Conservation (phyloP, 2,113 vertebrate species). For the Gnathonemus echidnorhynchus region DNA sequence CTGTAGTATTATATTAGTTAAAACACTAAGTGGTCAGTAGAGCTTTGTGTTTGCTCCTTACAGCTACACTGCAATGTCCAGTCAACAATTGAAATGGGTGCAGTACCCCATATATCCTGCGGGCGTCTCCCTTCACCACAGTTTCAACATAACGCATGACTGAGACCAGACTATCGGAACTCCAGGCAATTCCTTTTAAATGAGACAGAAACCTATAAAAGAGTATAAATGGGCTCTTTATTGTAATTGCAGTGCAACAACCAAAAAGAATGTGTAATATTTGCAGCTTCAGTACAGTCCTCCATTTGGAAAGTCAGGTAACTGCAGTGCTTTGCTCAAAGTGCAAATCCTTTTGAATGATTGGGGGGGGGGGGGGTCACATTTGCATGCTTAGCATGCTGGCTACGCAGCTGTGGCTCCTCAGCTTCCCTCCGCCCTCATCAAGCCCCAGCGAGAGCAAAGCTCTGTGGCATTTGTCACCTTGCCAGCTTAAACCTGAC, state of each 20-base stretch:
- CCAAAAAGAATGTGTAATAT: not conserved
- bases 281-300: not conserved
- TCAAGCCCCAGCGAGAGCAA: not conserved
- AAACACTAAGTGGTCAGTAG: not conserved
- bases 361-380: not conserved
- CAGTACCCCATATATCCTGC: not conserved
- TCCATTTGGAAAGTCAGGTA: not conserved
- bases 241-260: not conserved
- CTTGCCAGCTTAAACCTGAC: not conserved
- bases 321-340: not conserved
- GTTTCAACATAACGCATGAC: not conserved
- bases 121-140: not conserved
- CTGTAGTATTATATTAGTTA: not conserved
- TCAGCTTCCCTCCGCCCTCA: not conserved
- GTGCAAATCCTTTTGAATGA: not conserved
- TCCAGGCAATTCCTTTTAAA: not conserved
- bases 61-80: not conserved
- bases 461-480: not conserved
- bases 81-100: not conserved
- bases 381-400: not conserved
- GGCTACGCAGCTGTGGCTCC: not conserved
- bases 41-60: not conserved
- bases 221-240: not conserved
- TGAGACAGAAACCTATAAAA: conserved; percentile 4
- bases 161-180: not conserved